These are phyloP conservation scores for Dicrurus megarhynchus DNA, from an alignment of 2,113 vertebrate species.

Conservation along the genomic window DNA sequence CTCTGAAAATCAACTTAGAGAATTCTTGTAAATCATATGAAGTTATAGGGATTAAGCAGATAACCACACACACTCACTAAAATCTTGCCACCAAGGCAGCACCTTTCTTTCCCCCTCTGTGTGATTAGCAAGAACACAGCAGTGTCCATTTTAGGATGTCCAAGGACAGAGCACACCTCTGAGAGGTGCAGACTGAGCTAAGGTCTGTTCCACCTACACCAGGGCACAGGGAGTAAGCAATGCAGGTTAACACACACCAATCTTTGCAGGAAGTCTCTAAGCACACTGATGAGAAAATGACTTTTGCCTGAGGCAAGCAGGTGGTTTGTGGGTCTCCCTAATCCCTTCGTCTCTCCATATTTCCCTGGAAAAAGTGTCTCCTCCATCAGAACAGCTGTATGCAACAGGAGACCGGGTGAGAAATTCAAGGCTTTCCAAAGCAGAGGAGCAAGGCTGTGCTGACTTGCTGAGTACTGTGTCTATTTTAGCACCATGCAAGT, in stretches of 20 bases:
- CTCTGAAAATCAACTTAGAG: not conserved
- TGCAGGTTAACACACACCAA: not conserved
- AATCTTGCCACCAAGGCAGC: not conserved
- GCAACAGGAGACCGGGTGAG: not conserved
- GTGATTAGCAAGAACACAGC: not conserved
- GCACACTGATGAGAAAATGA: not conserved
- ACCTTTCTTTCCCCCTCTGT: not conserved
- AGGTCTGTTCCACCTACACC: not conserved
- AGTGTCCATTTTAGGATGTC: not conserved
- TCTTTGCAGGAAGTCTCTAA: not conserved
- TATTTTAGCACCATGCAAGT: constrained; percentile 14
- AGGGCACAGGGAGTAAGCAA: not conserved
- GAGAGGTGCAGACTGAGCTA: not conserved
- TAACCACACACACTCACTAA: not conserved
- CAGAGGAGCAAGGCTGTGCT: not conserved
- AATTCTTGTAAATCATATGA: not conserved
- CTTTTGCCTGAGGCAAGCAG: not conserved
- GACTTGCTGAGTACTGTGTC: not conserved
- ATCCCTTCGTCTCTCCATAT: not conserved
- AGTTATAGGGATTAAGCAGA: not conserved
- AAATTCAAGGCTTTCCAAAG: not conserved
- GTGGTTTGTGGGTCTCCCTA: not conserved
- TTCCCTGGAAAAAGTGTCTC: not conserved
- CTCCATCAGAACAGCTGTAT: not conserved
- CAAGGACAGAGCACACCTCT: not conserved